Conservation (phyloP, 2,113 vertebrate genomes). For the Mugil cephalus region DNA sequence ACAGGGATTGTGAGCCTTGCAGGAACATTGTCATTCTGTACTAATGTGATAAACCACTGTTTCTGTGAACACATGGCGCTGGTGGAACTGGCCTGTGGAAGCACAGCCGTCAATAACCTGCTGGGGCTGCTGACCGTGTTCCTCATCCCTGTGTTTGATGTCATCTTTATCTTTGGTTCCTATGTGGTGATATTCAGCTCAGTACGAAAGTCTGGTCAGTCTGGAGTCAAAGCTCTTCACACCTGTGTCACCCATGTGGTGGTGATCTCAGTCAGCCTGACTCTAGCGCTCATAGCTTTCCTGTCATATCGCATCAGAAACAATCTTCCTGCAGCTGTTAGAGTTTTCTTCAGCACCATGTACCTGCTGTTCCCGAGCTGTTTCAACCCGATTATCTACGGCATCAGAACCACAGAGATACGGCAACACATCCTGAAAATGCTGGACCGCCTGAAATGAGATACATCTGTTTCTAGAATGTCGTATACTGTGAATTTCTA, state of each 20-base stretch:
- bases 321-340: slow-evolving; percentile 4
- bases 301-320: slow-evolving; percentile 44
- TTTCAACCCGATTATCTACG: slow-evolving; percentile 43
- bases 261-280: slow-evolving; percentile 24
- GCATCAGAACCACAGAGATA: slow-evolving; percentile 38
- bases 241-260: slow-evolving; percentile 57
- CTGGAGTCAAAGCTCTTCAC: slow-evolving; percentile 18
- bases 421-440: slow-evolving; percentile 22
- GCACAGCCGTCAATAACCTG: slow-evolving; percentile 34
- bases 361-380: slow-evolving; percentile 44
- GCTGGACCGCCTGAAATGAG: background rate
- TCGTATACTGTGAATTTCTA: too few species aligned
- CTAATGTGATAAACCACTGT: slow-evolving; percentile 35
- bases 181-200: slow-evolving; percentile 49
- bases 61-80: slow-evolving; percentile 71
- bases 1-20: slow-evolving; percentile 4
- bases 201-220: background rate
- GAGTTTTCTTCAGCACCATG: slow-evolving; percentile 41
- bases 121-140: background rate
- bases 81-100: slow-evolving; percentile 57
- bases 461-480: too few species aligned
- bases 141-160: slow-evolving; percentile 9
- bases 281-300: slow-evolving; percentile 8
- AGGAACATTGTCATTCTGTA: slow-evolving; percentile 29
- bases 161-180: slow-evolving; percentile 26